Evolutionary conservation across 2,888 invertebrate genomes (phyloP).

Genomic region (Heliconius erato): DNA sequence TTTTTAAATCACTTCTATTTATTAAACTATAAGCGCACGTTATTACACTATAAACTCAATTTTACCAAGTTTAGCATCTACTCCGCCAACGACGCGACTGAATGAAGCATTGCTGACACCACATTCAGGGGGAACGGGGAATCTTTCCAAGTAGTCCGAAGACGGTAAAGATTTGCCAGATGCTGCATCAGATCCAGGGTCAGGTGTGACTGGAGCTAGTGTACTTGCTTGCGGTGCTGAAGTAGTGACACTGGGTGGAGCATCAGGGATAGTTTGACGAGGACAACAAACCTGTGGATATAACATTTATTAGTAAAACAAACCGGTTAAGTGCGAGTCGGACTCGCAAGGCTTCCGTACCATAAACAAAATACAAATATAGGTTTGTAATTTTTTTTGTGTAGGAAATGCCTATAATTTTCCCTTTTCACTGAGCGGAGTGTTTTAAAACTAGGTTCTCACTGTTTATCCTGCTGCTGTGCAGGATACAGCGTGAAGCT

Average conservation of each 20-base stretch:
- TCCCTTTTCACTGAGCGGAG: too few relatives aligned
- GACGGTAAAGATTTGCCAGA: constrained; percentile 53
- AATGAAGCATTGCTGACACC: constrained; percentile 86
- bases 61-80: constrained; percentile 87
- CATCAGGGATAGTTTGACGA: constrained; percentile 58
- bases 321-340: too few relatives aligned
- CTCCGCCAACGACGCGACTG: constrained; percentile 90
- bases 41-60: not conserved
- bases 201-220: constrained; percentile 48
- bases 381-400: not conserved
- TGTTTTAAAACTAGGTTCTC: too few relatives aligned
- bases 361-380: not conserved
- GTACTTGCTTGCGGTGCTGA: not conserved
- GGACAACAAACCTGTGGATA: constrained; percentile 74
- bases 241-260: constrained; percentile 43
- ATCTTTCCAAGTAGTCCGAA: constrained; percentile 61
- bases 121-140: constrained; percentile 85
- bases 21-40: too few relatives aligned
- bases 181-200: constrained; percentile 33
- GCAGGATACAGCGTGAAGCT: too few relatives aligned
- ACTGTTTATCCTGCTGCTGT: too few relatives aligned
- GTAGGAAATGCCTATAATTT: too few relatives aligned
- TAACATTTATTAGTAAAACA: not conserved
- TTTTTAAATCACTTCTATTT: too few relatives aligned
- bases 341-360: too few relatives aligned